Percentiles rank a stretch among this genome's conserved stretches.
Evolutionary conservation across 2,888 invertebrate genomes (phyloP).

Genomic region (Machimus atricapillus): DNA sequence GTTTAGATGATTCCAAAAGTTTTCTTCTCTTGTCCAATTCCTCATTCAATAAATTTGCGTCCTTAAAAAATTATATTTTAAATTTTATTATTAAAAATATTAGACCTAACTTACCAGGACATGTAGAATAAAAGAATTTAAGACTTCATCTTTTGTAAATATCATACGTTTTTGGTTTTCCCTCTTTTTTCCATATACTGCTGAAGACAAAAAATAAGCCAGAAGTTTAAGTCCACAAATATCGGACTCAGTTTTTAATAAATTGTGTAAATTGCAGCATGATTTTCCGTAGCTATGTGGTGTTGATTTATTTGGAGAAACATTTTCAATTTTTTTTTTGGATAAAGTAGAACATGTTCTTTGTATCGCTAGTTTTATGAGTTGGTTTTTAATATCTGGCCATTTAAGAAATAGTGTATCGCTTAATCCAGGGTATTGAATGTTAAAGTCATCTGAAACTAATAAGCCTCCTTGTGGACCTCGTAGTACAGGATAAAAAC

Average conservation of each 20-base stretch:
- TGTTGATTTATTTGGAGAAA: not conserved
- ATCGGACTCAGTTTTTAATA: not conserved
- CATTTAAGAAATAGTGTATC: not conserved
- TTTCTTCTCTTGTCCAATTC: too few species aligned
- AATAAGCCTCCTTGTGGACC: not conserved
- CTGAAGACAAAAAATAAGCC: not conserved
- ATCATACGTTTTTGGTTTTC: not conserved
- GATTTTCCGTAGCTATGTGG: not conserved
- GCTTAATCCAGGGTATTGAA: not conserved
- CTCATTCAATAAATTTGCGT: too few species aligned
- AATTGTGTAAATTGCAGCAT: not conserved
- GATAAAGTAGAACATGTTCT: not conserved
- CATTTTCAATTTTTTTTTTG: too few species aligned
- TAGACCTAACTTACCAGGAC: not conserved
- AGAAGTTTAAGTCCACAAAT: not conserved
- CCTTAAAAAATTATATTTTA: too few species aligned
- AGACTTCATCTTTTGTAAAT: not conserved
- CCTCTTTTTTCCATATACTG: slow-evolving; percentile 3
- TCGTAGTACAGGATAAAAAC: not conserved
- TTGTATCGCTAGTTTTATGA: not conserved
- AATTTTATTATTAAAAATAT: too few species aligned
- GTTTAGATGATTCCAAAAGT: too few species aligned
- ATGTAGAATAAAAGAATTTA: not conserved
- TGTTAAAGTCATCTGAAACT: not conserved
- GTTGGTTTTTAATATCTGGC: slow-evolving; percentile 1